phyloP scores from a whole-genome alignment of 2,797 vertebrate genomes.

The Balearica regulorum region DNA sequence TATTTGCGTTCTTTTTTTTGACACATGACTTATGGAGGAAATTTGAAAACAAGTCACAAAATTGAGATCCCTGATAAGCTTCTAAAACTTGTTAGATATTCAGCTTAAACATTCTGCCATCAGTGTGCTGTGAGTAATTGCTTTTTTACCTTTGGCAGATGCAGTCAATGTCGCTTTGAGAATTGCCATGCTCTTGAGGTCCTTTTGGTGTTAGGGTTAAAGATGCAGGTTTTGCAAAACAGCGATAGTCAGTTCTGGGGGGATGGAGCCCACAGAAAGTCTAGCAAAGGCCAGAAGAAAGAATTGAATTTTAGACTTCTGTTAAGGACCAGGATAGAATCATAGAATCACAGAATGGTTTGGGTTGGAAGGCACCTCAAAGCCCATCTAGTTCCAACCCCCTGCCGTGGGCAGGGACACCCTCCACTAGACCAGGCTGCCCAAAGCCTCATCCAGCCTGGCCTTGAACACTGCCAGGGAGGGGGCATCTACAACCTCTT shows the following conservation, averaged over 20 bases:
- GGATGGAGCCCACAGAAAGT: neutral
- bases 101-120: neutral
- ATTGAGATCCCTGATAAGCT: neutral
- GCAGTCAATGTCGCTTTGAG: neutral
- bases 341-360: too few relatives aligned
- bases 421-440: too few relatives aligned
- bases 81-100: neutral
- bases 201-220: neutral
- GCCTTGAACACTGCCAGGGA: too few relatives aligned
- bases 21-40: neutral
- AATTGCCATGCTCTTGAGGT: neutral
- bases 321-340: neutral
- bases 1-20: neutral
- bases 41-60: constrained; percentile 32
- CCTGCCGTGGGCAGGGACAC: too few relatives aligned
- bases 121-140: neutral
- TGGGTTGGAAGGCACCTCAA: too few relatives aligned
- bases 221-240: neutral
- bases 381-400: too few relatives aligned
- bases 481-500: too few relatives aligned
- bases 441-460: too few relatives aligned
- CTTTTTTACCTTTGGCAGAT: neutral
- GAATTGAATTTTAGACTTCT: neutral
- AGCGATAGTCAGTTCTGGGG: neutral
- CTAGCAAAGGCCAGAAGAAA: neutral